Conservation (phyloP, 2,797 vertebrate species). For the Silurus lanzhouensis region DNA sequence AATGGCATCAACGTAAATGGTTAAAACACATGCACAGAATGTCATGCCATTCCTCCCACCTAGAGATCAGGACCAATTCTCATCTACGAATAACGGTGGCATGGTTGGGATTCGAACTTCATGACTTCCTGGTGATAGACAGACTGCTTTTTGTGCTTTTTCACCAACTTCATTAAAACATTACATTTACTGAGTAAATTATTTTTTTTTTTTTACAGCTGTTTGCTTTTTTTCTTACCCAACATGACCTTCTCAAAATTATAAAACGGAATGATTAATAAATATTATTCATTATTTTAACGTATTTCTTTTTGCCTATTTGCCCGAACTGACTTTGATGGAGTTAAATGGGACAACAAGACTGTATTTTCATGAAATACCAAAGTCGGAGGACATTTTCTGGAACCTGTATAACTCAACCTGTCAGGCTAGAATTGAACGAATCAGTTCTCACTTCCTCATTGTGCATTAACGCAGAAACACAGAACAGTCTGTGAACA, state of each 20-base stretch:
- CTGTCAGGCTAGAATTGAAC: not conserved
- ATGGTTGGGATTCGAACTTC: not conserved
- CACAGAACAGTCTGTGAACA: not conserved
- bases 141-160: not conserved
- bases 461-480: not conserved
- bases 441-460: not conserved
- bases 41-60: not conserved
- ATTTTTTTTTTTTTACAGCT: not conserved
- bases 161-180: not conserved
- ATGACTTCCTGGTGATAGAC: not conserved
- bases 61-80: not conserved
- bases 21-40: not conserved
- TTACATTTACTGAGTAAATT: not conserved
- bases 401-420: not conserved
- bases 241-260: not conserved
- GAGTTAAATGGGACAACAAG: not conserved
- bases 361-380: not conserved
- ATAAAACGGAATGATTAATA: no score
- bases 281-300: no score
- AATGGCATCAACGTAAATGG: no score
- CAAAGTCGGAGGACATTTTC: not conserved
- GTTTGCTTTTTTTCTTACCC: not conserved
- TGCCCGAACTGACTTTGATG: not conserved
- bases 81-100: not conserved
- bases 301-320: not conserved